Percentiles rank a stretch among this genome's conserved stretches.
These are phyloP conservation scores for Sebastes cheni DNA, from an alignment of 2,797 vertebrate genomes.

Conservation along the genomic window DNA sequence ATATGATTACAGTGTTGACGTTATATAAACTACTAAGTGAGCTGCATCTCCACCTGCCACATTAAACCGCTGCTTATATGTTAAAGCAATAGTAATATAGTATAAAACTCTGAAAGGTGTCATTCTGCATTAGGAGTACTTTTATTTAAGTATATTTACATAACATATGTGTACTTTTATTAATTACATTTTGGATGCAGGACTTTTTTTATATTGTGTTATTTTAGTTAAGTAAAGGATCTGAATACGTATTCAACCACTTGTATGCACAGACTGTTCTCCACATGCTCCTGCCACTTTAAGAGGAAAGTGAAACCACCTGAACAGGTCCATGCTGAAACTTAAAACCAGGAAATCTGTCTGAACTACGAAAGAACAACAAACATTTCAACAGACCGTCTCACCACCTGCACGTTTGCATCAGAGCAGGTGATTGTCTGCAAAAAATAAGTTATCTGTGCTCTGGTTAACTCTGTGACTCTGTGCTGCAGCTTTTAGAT, in stretches of 20 bases:
- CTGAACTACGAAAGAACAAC: conserved; percentile 9
- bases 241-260: background rate
- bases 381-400: conserved; percentile 17
- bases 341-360: conserved; percentile 60
- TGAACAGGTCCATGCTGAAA: conserved; percentile 16
- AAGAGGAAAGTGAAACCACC: conserved; percentile 43
- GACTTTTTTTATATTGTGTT: too few species aligned
- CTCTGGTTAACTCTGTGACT: background rate
- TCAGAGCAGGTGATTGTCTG: background rate
- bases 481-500: background rate
- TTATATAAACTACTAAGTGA: too few species aligned
- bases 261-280: background rate
- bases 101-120: background rate
- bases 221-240: background rate
- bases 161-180: background rate
- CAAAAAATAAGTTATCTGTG: background rate
- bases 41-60: too few species aligned
- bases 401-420: background rate
- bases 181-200: background rate
- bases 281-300: conserved; percentile 41
- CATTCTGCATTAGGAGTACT: background rate
- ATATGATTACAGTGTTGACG: too few species aligned
- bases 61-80: background rate
- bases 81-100: background rate
- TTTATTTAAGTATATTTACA: background rate